Evolutionary conservation across 2,113 vertebrate genomes (phyloP).

Genomic region (Brevimyrus niger): DNA sequence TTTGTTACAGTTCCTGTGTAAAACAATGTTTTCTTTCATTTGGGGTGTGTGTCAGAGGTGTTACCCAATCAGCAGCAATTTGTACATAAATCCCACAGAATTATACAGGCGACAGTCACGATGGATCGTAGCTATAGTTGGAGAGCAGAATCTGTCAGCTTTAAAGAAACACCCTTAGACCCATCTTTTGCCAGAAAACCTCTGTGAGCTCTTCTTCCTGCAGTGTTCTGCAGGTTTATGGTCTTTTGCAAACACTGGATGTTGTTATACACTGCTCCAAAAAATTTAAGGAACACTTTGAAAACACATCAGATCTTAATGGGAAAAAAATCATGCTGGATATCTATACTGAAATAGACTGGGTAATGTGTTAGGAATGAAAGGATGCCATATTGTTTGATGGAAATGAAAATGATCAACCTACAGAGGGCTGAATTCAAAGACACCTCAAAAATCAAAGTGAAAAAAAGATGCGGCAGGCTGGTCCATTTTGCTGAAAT

Average conservation of each 20-base stretch:
- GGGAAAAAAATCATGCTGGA: too few species aligned
- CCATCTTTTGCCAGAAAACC: background rate
- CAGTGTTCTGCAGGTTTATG: background rate
- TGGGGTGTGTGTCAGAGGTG: background rate
- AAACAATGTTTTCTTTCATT: background rate
- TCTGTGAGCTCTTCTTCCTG: background rate
- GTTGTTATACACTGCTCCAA: too few species aligned
- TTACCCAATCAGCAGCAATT: background rate
- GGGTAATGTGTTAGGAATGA: too few species aligned
- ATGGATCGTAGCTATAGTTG: background rate
- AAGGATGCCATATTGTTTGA: too few species aligned
- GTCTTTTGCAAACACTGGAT: background rate
- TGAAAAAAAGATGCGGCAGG: too few species aligned
- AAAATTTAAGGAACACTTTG: too few species aligned
- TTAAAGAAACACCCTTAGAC: background rate
- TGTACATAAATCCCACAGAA: background rate
- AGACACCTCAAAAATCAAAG: too few species aligned
- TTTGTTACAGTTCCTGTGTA: background rate
- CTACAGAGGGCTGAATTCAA: too few species aligned
- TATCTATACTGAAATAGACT: too few species aligned
- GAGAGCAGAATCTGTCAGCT: background rate
- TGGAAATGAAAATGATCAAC: too few species aligned
- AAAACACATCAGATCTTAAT: too few species aligned
- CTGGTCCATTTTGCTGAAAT: too few species aligned
- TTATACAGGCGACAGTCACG: background rate